Conservation (phyloP, 2,888 invertebrate species). For the Andrena bicolor region DNA sequence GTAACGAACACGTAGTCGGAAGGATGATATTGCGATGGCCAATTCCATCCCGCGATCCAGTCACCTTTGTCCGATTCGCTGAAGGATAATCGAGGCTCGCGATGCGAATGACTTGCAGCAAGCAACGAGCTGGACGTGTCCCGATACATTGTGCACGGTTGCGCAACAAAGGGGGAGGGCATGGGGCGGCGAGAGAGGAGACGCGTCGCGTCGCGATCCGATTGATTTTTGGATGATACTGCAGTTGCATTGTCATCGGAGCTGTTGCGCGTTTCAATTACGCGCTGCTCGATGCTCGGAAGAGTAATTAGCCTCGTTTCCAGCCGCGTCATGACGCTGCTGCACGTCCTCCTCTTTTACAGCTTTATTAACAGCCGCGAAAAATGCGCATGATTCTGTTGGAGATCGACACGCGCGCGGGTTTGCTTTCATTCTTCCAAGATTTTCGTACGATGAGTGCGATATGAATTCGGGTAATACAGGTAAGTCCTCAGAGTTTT, state of each 20-base stretch:
- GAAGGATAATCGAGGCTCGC: slow-evolving; percentile 48
- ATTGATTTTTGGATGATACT: slow-evolving; percentile 49
- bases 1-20: slow-evolving; percentile 17
- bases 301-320: slow-evolving; percentile 38
- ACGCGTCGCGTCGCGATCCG: slow-evolving; percentile 27
- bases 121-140: slow-evolving; percentile 18
- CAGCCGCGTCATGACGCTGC: background rate
- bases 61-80: slow-evolving; percentile 36
- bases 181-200: slow-evolving; percentile 9
- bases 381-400: background rate
- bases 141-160: slow-evolving; percentile 25
- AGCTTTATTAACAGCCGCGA: background rate
- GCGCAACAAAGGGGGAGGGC: slow-evolving; percentile 36
- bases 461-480: no score
- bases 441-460: no score
- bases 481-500: no score
- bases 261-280: slow-evolving; percentile 45
- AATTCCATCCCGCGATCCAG: slow-evolving; percentile 25
- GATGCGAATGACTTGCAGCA: slow-evolving; percentile 44
- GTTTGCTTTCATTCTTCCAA: no score
- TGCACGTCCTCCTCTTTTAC: background rate
- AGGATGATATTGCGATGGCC: slow-evolving; percentile 22
- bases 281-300: slow-evolving; percentile 27
- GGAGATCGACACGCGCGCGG: no score
- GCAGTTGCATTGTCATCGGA: slow-evolving; percentile 45